Percentiles rank a stretch among this genome's conserved stretches.
These are phyloP conservation scores for Mormyrus iriodes DNA, from an alignment of 2,113 vertebrate genomes.

Conservation along the genomic window DNA sequence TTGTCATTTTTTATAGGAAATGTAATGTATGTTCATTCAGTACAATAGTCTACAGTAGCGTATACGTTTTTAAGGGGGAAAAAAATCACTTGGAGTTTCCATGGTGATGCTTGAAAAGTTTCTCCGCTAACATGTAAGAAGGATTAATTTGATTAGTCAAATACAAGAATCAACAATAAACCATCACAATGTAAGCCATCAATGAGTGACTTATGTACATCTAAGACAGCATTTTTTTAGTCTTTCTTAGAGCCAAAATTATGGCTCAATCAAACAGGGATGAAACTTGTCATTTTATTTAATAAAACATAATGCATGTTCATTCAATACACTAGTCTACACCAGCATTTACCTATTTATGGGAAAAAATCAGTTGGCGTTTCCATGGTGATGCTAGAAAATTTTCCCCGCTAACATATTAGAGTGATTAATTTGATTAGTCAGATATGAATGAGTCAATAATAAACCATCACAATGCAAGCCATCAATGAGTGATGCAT, in stretches of 20 bases:
- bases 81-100: not conserved
- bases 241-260: not conserved
- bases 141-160: not conserved
- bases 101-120: not conserved
- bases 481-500: not conserved
- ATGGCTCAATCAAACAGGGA: not conserved
- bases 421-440: constrained; percentile 8
- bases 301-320: not conserved
- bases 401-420: not conserved
- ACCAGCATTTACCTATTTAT: too few relatives aligned
- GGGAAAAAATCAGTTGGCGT: not conserved
- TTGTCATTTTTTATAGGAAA: not conserved
- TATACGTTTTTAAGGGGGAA: not conserved
- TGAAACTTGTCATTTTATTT: not conserved
- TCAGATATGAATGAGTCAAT: constrained; percentile 5
- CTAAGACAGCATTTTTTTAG: not conserved
- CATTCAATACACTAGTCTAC: not conserved
- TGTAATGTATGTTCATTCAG: not conserved
- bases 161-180: not conserved
- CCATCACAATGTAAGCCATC: not conserved
- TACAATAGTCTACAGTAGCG: not conserved
- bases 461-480: not conserved
- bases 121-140: not conserved
- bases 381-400: not conserved
- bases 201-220: not conserved